These are phyloP conservation scores for Ectropis grisescens DNA, from an alignment of 1,140 invertebrate genomes.

Conservation along the genomic window DNA sequence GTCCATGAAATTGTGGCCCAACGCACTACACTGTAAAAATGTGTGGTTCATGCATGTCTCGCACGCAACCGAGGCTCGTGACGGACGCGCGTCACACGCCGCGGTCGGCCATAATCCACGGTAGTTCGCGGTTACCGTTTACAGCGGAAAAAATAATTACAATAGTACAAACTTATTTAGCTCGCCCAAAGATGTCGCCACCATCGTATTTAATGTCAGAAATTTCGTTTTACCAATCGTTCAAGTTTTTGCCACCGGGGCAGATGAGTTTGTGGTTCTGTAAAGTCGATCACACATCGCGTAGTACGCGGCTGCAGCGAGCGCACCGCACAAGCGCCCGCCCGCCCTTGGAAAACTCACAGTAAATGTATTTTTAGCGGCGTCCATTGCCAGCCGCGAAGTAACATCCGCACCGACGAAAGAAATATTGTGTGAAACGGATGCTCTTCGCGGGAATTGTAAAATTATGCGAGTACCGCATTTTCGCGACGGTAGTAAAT, in stretches of 20 bases:
- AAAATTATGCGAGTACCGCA: conserved; percentile 17
- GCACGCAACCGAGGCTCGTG: too few species aligned
- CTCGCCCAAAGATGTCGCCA: too few species aligned
- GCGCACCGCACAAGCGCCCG: conserved; percentile 9
- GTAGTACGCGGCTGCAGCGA: too few species aligned
- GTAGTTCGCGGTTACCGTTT: conserved; percentile 41
- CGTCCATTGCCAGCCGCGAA: conserved; percentile 54
- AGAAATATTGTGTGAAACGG: conserved; percentile 37
- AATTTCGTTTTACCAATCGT: too few species aligned
- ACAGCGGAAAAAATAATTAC: conserved; percentile 35
- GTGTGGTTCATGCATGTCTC: too few species aligned
- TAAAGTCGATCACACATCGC: too few species aligned
- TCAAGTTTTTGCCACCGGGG: too few species aligned
- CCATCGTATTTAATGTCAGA: too few species aligned
- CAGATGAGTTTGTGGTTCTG: too few species aligned
- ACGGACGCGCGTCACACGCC: conserved; percentile 1
- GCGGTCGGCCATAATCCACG: conserved; percentile 22
- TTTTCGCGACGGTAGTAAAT: conserved; percentile 18
- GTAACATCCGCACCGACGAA: conserved; percentile 40
- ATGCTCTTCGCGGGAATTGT: conserved; percentile 17
- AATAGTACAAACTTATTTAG: too few species aligned
- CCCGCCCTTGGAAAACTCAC: conserved; percentile 52
- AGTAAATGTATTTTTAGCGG: conserved; percentile 61
- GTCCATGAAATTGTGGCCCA: too few species aligned
- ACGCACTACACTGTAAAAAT: too few species aligned